phyloP scores from a whole-genome alignment of 2,888 invertebrate genomes.

The Phania funesta region DNA sequence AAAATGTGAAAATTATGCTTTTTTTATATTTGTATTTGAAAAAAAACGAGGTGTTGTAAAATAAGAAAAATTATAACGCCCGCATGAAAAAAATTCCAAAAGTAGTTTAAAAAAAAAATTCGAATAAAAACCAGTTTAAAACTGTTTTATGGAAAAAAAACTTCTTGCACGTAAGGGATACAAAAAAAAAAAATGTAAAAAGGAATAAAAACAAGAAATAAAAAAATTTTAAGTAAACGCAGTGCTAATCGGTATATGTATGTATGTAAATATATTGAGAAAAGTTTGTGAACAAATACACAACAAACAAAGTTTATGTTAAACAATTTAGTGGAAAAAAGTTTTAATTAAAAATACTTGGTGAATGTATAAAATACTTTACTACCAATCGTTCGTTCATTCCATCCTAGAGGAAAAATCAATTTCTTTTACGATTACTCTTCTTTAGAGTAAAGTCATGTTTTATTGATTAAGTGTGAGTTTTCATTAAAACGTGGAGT shows the following conservation, averaged over 20 bases:
- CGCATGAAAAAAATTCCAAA: constrained; percentile 14
- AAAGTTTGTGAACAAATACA: constrained; percentile 24
- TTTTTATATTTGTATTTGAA: background rate
- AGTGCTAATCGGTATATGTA: background rate
- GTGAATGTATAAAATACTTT: constrained; percentile 22
- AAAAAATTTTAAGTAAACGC: background rate
- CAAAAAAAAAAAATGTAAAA: constrained; percentile 24
- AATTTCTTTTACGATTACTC: constrained; percentile 69
- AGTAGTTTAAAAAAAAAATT: constrained; percentile 33
- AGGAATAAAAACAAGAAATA: background rate
- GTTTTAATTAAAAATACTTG: background rate
- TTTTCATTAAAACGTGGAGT: constrained; percentile 34
- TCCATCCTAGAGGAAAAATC: constrained; percentile 73
- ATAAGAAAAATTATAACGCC: constrained; percentile 35
- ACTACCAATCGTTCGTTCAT: constrained; percentile 36
- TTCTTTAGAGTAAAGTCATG: constrained; percentile 30
- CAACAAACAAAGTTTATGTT: constrained; percentile 3
- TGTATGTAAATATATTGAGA: constrained; percentile 12
- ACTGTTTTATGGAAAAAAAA: constrained; percentile 25
- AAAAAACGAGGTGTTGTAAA: constrained; percentile 50
- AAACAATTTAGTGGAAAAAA: too few relatives aligned
- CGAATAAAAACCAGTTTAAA: constrained; percentile 50
- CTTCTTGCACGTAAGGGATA: constrained; percentile 64
- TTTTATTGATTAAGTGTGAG: constrained; percentile 29
- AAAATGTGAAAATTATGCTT: constrained; percentile 16